Evolutionary conservation across 2,888 invertebrate species (phyloP).

Genomic region (Torymus auratus): DNA sequence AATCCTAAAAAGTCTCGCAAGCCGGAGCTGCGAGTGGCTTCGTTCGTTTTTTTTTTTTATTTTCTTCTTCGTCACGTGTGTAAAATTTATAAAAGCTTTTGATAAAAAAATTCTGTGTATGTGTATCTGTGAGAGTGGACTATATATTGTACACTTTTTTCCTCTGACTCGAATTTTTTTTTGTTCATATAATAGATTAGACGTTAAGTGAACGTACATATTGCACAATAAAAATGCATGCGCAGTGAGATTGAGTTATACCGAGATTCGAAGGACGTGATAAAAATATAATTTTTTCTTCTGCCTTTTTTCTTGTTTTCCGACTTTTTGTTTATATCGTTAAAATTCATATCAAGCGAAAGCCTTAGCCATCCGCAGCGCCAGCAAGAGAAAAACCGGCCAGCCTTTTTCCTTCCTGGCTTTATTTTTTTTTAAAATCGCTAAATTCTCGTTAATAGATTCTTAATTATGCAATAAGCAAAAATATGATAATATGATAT

Average conservation of each 20-base stretch:
- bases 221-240: not conserved
- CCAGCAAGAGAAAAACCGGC: constrained; percentile 44
- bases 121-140: no score
- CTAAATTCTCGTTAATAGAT: constrained; percentile 71
- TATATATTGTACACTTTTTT: no score
- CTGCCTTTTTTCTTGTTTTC: not conserved
- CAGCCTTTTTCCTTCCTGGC: constrained; percentile 58
- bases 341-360: not conserved
- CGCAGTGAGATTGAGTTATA: not conserved
- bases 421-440: constrained; percentile 61
- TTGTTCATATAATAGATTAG: not conserved
- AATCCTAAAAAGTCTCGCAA: constrained; percentile 43
- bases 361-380: constrained; percentile 46
- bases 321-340: no score
- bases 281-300: constrained; percentile 40
- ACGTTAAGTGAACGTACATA: not conserved
- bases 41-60: not conserved
- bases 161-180: not conserved
- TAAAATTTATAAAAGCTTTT: constrained; percentile 39
- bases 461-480: constrained; percentile 75
- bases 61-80: not conserved
- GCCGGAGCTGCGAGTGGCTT: constrained; percentile 39
- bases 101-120: constrained; percentile 7
- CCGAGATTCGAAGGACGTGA: constrained; percentile 3
- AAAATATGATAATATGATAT: constrained; percentile 73